Evolutionary conservation across 2,888 invertebrate genomes (phyloP).

Genomic region (Nomada lathburiana): DNA sequence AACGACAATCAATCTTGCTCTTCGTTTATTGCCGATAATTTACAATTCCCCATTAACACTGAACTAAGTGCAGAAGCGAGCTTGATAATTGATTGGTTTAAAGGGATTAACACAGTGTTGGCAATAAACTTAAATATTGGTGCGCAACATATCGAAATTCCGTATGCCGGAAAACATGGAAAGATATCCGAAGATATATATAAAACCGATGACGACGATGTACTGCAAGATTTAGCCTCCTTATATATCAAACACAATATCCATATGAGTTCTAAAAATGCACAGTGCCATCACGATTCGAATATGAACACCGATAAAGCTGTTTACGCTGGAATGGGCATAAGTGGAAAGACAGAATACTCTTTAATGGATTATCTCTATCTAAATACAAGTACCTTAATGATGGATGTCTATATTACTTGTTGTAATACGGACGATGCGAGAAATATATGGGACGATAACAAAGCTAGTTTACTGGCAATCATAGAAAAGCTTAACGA

Average conservation of each 20-base stretch:
- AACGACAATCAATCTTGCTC: constrained; percentile 71
- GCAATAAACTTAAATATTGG: constrained; percentile 80
- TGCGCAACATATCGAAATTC: constrained; percentile 80
- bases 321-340: constrained; percentile 70
- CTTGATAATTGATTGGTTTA: constrained; percentile 78
- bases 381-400: constrained; percentile 79
- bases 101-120: constrained; percentile 75
- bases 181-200: constrained; percentile 54
- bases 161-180: constrained; percentile 71
- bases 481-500: constrained; percentile 72
- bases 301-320: constrained; percentile 67
- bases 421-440: constrained; percentile 80
- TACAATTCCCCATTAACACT: constrained; percentile 72
- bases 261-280: constrained; percentile 62
- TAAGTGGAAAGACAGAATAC: constrained; percentile 64
- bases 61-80: constrained; percentile 67
- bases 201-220: constrained; percentile 74
- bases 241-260: constrained; percentile 74
- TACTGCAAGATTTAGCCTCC: constrained; percentile 73
- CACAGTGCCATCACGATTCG: constrained; percentile 69
- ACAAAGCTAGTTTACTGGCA: constrained; percentile 77
- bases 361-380: constrained; percentile 81
- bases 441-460: constrained; percentile 76
- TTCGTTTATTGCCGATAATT: constrained; percentile 50
- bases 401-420: constrained; percentile 79